phyloP scores from a whole-genome alignment of 2,113 vertebrate genomes.

The Crotalus viridis region DNA sequence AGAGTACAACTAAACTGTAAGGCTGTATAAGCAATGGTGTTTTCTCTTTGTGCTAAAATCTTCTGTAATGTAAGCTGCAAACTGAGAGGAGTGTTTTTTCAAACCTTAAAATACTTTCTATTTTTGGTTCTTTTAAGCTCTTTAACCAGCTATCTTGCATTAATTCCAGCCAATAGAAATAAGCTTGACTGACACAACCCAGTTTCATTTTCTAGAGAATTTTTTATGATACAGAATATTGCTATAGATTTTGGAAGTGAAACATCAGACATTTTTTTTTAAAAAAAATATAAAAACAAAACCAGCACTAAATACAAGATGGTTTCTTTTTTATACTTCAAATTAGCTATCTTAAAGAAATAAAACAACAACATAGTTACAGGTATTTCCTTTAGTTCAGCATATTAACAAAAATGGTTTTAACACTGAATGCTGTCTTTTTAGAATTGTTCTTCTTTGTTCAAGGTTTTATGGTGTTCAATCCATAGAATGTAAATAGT shows the following conservation, averaged over 20 bases:
- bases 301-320: background rate
- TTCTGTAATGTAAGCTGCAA: slow-evolving; percentile 32
- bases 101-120: slow-evolving; percentile 57
- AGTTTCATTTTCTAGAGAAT: slow-evolving; percentile 38
- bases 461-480: background rate
- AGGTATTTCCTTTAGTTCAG: background rate
- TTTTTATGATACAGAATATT: background rate
- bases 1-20: slow-evolving; percentile 26
- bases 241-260: slow-evolving; percentile 2
- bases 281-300: background rate
- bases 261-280: slow-evolving; percentile 9
- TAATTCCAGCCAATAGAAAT: slow-evolving; percentile 62
- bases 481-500: background rate
- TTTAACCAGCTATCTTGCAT: slow-evolving; percentile 62
- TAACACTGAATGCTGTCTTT: background rate
- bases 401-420: background rate
- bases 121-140: slow-evolving; percentile 63
- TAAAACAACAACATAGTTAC: background rate
- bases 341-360: background rate
- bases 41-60: slow-evolving; percentile 36
- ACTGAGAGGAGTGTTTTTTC: slow-evolving; percentile 58
- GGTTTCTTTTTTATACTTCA: background rate
- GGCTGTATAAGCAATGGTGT: background rate
- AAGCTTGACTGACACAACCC: slow-evolving; percentile 58
- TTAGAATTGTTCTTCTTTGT: background rate